Conservation (phyloP, 2,797 vertebrate genomes). For the Danio kyathit region DNA sequence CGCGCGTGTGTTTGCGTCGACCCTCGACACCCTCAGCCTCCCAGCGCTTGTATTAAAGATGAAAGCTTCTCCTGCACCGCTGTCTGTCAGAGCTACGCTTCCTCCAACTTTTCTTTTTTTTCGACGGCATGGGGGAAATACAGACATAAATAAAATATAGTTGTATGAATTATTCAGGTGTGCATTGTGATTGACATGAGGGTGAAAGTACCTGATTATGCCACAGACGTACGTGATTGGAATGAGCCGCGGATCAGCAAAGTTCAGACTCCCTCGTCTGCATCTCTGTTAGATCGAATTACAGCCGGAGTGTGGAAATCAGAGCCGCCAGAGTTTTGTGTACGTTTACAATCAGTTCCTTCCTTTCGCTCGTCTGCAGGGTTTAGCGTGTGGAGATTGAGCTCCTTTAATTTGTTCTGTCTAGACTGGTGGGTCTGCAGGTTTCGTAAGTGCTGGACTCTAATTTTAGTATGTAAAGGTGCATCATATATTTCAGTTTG, state of each 20-base stretch:
- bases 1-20: constrained; percentile 49
- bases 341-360: constrained; percentile 18
- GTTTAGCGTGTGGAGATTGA: constrained; percentile 7
- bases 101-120: constrained; percentile 77
- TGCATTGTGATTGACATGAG: constrained; percentile 81
- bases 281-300: constrained; percentile 53
- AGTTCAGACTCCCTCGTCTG: constrained; percentile 58
- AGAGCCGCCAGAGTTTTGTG: constrained; percentile 13
- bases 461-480: not conserved
- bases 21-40: constrained; percentile 72
- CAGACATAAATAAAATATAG: constrained; percentile 83
- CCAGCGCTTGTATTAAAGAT: constrained; percentile 77
- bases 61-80: constrained; percentile 76
- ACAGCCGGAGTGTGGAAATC: constrained; percentile 46
- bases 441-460: constrained; percentile 3
- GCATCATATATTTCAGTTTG: not conserved
- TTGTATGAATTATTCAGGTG: constrained; percentile 80
- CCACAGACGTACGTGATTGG: constrained; percentile 71
- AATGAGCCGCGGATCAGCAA: constrained; percentile 63
- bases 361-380: constrained; percentile 22
- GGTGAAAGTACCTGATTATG: constrained; percentile 79
- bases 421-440: constrained; percentile 14
- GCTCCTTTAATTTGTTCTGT: constrained; percentile 12
- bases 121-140: constrained; percentile 81
- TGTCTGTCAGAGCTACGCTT: constrained; percentile 74